Base-by-base conservation (phyloP, 2,797 vertebrate species). In the Acomys russatus region DNA sequence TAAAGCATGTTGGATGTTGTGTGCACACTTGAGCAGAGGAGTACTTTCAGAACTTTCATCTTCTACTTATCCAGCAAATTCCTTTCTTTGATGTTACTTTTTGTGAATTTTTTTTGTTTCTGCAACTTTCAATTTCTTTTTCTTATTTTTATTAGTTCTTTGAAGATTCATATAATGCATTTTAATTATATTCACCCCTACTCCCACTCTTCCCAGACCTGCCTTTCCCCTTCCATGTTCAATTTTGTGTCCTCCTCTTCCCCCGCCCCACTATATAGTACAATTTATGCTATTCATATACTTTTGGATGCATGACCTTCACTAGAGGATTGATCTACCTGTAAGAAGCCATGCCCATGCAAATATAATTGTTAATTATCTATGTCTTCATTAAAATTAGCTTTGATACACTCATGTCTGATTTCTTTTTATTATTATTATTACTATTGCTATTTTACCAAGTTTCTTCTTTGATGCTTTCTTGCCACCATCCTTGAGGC, bases 61-160 rank as follows among this genome's bases (percentile, higher is more conserved):
- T 89, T 88, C 44, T 23, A 51, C 6, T 82, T 66, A 79, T n/a
- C 74, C 93, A 88, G 87, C 22, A 68, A 54, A 73, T 77, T 78
- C 56, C 23, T 77, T 89, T 68, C 25, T 49, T 66, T 84, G 61
- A 30, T 25, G 44, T 66, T 49, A 49, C 17, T 84, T 38, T 77
- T 33, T 49, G 28, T 33, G 25, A 82, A 23, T 35, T 82, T 63
- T 70, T 92, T 66, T 84, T 88, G 18, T 49, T 38, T 59, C 92
- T 49, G 17, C 82, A 22, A 64, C 9, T 84, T 38, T 17, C 44
- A 22, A 49, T 64, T 11, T 49, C 1, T 64, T 84, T 80, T 84
- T 84, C 38, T 84, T 25, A 33, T 49, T 66, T 78, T 66, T 66
- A 49, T 49, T 84, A 84, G 17, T 33, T 49, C 38, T 49, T 66